Conservation (phyloP, 2,797 vertebrate genomes). For the Chloroceryle amazona region DNA sequence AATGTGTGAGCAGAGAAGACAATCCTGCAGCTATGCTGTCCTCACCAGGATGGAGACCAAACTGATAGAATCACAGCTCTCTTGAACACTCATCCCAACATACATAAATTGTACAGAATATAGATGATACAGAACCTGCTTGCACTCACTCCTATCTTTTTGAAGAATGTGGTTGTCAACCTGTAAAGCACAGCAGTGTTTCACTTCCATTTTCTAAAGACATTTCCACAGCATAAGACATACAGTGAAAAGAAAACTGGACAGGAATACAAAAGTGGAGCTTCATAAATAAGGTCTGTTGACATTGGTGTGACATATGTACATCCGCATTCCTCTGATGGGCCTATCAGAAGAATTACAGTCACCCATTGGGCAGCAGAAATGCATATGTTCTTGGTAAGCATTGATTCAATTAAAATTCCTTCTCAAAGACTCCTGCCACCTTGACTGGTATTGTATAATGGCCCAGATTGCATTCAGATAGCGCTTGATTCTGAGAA, state of each 20-base stretch:
- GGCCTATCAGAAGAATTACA: background rate
- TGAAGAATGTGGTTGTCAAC: background rate
- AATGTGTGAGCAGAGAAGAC: background rate
- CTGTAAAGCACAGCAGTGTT: background rate
- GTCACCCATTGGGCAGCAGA: background rate
- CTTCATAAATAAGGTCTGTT: background rate
- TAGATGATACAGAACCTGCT: background rate
- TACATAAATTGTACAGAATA: background rate
- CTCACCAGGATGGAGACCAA: background rate
- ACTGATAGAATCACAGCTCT: background rate
- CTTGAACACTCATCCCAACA: background rate
- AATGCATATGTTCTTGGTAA: fast-evolving
- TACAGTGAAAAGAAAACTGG: background rate
- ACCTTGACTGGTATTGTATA: background rate
- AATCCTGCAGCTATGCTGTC: background rate
- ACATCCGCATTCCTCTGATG: fast-evolving
- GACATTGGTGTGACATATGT: fast-evolving
- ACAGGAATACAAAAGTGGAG: background rate
- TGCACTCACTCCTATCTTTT: background rate
- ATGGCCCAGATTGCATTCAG: background rate
- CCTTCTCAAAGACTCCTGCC: background rate
- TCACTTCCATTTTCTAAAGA: background rate
- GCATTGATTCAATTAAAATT: background rate
- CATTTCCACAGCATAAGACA: background rate
- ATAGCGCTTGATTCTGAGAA: background rate